Conservation (phyloP, 30 jellyfish, hydroid and myxozoan genomes). For the Aurelia aurita complex sp. Pacific region DNA sequence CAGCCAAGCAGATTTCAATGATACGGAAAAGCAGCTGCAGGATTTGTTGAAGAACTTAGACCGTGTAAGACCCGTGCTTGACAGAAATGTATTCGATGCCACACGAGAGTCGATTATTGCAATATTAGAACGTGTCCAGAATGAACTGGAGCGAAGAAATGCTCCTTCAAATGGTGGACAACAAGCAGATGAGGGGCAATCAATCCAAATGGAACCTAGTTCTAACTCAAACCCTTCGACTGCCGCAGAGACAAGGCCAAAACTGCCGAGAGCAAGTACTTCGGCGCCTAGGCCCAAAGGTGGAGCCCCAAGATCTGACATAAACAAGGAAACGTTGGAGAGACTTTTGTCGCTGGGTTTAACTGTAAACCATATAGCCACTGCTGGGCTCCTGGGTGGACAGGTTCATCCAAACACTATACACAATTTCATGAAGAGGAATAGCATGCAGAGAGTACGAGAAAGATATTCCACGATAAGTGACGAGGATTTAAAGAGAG, state of each 20-base stretch:
- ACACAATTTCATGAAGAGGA: constrained; percentile 12
- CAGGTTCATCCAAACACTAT: constrained; percentile 20
- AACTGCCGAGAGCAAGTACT: neutral
- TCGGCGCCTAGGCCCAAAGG: neutral
- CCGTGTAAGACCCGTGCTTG: neutral
- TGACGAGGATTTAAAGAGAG: constrained; percentile 8
- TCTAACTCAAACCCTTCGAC: too few relatives aligned
- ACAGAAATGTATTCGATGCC: neutral
- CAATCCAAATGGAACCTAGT: too few relatives aligned
- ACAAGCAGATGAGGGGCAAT: neutral
- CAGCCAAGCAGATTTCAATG: neutral
- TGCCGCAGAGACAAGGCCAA: neutral
- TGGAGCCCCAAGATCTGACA: neutral
- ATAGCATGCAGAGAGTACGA: constrained; percentile 3
- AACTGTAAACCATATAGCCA: neutral
- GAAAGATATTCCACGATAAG: neutral
- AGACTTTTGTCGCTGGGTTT: neutral
- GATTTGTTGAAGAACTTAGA: neutral
- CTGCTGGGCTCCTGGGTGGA: neutral
- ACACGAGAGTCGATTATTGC: neutral
- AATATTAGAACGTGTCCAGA: neutral
- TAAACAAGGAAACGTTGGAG: neutral
- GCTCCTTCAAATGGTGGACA: neutral
- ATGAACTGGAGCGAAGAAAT: neutral
- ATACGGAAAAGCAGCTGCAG: neutral